Evolutionary conservation across 2,888 invertebrate species (phyloP), one percentile per base, ranked within the genome.

Genomic region (Petrolisthes cinctipes): DNA sequence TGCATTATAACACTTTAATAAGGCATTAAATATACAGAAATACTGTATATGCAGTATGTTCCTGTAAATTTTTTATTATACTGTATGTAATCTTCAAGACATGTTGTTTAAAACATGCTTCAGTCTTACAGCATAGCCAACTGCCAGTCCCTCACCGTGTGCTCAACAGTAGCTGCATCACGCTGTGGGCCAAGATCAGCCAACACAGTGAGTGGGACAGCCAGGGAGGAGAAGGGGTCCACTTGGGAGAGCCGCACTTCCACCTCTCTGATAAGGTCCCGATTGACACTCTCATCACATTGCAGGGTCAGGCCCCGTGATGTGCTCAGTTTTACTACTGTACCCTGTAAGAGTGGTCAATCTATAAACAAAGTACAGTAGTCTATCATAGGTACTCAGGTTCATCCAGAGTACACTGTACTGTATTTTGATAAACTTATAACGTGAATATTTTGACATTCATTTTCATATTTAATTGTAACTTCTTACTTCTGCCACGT

Each of bases 111-210:
- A 61, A 61, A 14, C 11, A 17, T 61, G 61, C 61, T 17, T 17
- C 17, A 61, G 17, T 61, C 17, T 17, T 61, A 61, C 61, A 1
- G 61, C 61, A 37, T 37, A 37, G 37, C 37, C 37, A 37, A 37
- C 37, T 37, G 2, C 37, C 37, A 37, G 37, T 37, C 37, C 37
- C 93, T 93, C 91, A 95, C 96, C 92, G 95, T 95, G 92, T 96
- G 96, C 92, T 96, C 96, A 92, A 96, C 94, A 90, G 94, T 94
- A 91, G 95, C 95, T 90, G 95, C 94, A 91, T 95, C 95, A 91
- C 94, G 96, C 91, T 95, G 95, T 51, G 96, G 95, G 9, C 87
- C 96, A 91, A 97, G 93, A 88, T 95, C 95, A 4, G 97, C 96
- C 85, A 96, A 94, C 57, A 97, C 94, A 90, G 94, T 94, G 17